Evolutionary conservation across 1,140 invertebrate genomes (phyloP).

Genomic region (Drosophila pallidifrons): DNA sequence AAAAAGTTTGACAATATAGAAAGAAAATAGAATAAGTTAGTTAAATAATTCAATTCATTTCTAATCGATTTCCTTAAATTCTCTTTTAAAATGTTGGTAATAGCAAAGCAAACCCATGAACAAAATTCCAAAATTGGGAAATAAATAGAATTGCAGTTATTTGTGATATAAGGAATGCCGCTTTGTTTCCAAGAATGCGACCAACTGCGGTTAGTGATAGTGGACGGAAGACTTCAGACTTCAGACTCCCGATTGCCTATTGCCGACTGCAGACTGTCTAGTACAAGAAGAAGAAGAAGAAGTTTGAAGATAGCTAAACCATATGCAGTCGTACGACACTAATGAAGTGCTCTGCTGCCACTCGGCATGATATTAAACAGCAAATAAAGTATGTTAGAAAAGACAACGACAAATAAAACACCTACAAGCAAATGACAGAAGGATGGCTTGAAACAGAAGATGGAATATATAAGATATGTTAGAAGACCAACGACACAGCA

Average conservation of each 20-base stretch:
- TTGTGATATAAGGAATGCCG: conserved; percentile 57
- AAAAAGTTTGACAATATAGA: no score
- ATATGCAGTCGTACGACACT: conserved; percentile 53
- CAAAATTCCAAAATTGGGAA: conserved; percentile 17
- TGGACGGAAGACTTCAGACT: not conserved
- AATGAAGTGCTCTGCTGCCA: conserved; percentile 69
- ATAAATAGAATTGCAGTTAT: conserved; percentile 42
- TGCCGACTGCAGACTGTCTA: conserved; percentile 18
- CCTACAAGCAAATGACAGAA: conserved; percentile 29
- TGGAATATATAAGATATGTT: not conserved
- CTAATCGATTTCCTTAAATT: no score
- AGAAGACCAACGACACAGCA: conserved; percentile 45
- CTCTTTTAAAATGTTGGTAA: no score
- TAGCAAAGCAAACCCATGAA: no score
- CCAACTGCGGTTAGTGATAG: conserved; percentile 77
- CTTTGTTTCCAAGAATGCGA: conserved; percentile 69
- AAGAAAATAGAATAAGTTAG: no score
- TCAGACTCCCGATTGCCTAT: not conserved
- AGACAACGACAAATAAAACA: conserved; percentile 48
- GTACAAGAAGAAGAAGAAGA: not conserved
- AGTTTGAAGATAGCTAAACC: conserved; percentile 26
- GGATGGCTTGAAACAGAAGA: conserved; percentile 7
- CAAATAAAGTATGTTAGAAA: not conserved
- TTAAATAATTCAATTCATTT: no score
- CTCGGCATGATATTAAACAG: not conserved